Evolutionary conservation across 2,113 vertebrate species (phyloP).

Genomic region (Syngnathus typhle): DNA sequence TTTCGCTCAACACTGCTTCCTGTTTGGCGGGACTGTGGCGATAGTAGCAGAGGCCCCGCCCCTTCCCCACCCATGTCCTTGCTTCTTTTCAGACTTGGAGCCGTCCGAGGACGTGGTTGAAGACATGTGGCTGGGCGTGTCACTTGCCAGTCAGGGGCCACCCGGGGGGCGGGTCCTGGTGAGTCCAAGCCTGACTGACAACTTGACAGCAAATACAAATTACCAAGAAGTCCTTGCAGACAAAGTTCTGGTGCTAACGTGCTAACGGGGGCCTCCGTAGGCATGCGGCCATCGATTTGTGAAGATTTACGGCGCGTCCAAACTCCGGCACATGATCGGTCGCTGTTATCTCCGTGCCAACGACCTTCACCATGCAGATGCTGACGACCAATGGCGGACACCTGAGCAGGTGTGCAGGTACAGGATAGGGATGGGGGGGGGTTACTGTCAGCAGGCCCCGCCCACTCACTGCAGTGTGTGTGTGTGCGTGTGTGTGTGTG

Average conservation of each 20-base stretch:
- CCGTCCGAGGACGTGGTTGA: conserved; percentile 69
- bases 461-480: neutral
- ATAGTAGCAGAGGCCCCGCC: neutral
- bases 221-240: too few relatives aligned
- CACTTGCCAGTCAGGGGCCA: conserved; percentile 80
- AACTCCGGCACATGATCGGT: conserved; percentile 83
- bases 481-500: neutral
- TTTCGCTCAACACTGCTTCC: neutral
- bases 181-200: conserved; percentile 46
- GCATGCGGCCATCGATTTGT: conserved; percentile 65
- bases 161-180: conserved; percentile 79
- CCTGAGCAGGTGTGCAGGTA: conserved; percentile 56
- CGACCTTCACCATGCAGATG: conserved; percentile 62
- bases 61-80: neutral
- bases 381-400: conserved; percentile 54
- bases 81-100: conserved; percentile 22
- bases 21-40: neutral
- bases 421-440: neutral
- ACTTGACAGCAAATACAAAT: neutral
- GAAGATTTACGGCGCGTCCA: conserved; percentile 66
- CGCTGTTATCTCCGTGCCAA: conserved; percentile 82
- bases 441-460: neutral
- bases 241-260: too few relatives aligned
- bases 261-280: conserved; percentile 18
- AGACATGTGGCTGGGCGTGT: conserved; percentile 91